Evolutionary conservation across 2,797 vertebrate genomes (phyloP), one percentile per base, ranked within the genome.

Genomic region (Salarias fasciatus): DNA sequence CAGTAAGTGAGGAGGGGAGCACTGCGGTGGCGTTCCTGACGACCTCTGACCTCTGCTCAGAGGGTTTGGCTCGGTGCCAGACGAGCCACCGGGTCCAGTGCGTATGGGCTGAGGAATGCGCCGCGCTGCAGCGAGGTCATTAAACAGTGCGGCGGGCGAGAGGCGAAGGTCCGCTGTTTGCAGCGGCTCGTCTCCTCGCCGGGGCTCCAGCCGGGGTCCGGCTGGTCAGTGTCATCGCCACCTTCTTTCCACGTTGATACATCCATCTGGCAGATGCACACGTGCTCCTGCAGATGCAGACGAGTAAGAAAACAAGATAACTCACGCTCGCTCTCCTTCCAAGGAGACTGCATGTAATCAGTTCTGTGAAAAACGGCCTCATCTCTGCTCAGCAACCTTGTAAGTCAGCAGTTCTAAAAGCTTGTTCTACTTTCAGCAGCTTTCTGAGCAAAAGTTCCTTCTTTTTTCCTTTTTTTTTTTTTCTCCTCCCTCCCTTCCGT

Each of bases 131-230:
- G 84, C 65, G 18, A 76, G 71, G 86, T 90, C 79, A 87, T 87
- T 89, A 90, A 89, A 79, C 77, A 69, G 72, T 13, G 49, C 75
- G 81, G 74, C 30, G 75, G 88, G 79, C 65, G 77, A 86, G 42
- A 63, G 68, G 64, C 71, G 75, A 80, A 60, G 83, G 70, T 56
- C 73, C 14, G 76, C 67, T 88, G 86, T 90, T 89, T 85, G 82
- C 79, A 53, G 68, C 78, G 66, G 71, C 53, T 66, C 4, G 63
- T 70, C 84, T 77, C 73, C 78, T 84, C 74, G n/a, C 18, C 24
- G 18, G 18, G 18, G 24, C 18, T 24, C 18, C 24, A 18, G 18
- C 18, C 18, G 3, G 18, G 18, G 18, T 24, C 18, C 18, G 3
- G 33, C 9, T 35, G 6, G 33, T 6, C 33, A 9, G 33, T 35